Percentiles rank a stretch among this genome's conserved stretches.
phyloP scores from a whole-genome alignment of 2,113 vertebrate species.

The Oncorhynchus nerka region DNA sequence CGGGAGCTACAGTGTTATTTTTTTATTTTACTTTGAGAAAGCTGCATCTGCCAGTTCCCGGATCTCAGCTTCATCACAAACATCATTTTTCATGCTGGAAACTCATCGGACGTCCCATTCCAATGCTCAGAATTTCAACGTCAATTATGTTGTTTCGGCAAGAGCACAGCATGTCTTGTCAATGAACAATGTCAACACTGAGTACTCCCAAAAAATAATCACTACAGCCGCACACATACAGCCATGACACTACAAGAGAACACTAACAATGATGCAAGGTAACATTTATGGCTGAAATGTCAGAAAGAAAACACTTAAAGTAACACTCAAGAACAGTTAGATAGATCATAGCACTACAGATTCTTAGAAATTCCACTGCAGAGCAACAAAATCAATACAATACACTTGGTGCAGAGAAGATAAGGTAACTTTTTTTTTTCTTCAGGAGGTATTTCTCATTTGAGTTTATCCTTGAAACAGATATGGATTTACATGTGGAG shows the following conservation, averaged over 20 bases:
- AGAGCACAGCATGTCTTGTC: conserved; percentile 74
- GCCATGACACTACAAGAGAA: conserved; percentile 71
- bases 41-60: conserved; percentile 27
- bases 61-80: conserved; percentile 17
- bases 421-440: conserved; percentile 70
- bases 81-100: conserved; percentile 43
- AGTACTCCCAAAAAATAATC: conserved; percentile 66
- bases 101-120: conserved; percentile 12
- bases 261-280: conserved; percentile 68
- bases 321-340: conserved; percentile 60
- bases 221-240: conserved; percentile 72
- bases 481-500: conserved; percentile 69
- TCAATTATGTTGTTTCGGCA: conserved; percentile 73
- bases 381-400: conserved; percentile 75
- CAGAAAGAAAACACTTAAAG: conserved; percentile 73
- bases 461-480: conserved; percentile 69
- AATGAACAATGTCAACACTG: conserved; percentile 65
- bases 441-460: conserved; percentile 50
- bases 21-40: conserved; percentile 31
- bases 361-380: conserved; percentile 74
- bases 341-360: conserved; percentile 72
- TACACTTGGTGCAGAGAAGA: conserved; percentile 79
- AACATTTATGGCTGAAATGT: conserved; percentile 70
- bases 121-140: not conserved
- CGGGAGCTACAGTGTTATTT: conserved; percentile 21